phyloP scores from a whole-genome alignment of 2,888 invertebrate genomes.

The Drosophila buzzatii region DNA sequence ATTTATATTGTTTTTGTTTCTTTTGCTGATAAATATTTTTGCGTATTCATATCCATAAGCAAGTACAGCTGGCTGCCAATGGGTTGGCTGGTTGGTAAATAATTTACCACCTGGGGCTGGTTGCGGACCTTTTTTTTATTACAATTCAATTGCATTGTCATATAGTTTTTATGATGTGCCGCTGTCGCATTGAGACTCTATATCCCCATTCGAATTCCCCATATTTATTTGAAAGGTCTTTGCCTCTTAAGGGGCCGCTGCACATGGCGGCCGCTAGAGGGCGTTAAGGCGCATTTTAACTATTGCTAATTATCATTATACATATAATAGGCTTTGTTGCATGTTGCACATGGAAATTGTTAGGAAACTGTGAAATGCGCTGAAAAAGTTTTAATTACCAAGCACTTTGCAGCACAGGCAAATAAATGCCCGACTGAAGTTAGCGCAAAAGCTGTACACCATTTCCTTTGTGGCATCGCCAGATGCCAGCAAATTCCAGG shows the following conservation, averaged over 20 bases:
- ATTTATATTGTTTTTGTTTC: conserved; percentile 36
- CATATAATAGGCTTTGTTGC: conserved; percentile 15
- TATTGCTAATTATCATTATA: conserved; percentile 8
- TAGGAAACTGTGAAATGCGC: conserved; percentile 28
- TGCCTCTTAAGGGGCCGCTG: conserved; percentile 32
- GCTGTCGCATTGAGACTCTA: conserved; percentile 5
- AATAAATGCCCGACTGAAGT: conserved; percentile 16
- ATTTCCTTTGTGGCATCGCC: conserved; percentile 34
- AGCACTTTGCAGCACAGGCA: conserved; percentile 31
- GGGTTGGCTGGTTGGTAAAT: conserved; percentile 14
- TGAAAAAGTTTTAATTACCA: conserved; percentile 59
- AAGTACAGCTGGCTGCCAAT: conserved; percentile 39
- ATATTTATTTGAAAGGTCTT: conserved; percentile 35
- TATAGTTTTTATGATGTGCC: conserved; percentile 35
- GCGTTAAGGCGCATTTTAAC: conserved; percentile 31
- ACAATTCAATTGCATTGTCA: conserved; percentile 59
- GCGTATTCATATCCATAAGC: conserved; percentile 28
- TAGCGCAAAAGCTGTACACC: conserved; percentile 23
- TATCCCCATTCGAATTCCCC: conserved; percentile 1
- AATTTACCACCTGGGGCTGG: conserved; percentile 23
- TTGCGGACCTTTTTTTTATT: conserved; percentile 30
- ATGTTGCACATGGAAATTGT: conserved; percentile 37
- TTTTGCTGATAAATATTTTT: conserved; percentile 55
- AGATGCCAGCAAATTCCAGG: conserved; percentile 66
- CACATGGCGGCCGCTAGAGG: conserved; percentile 36